Base-by-base conservation (phyloP, 2,888 invertebrate genomes). In the Phalera bucephala region DNA sequence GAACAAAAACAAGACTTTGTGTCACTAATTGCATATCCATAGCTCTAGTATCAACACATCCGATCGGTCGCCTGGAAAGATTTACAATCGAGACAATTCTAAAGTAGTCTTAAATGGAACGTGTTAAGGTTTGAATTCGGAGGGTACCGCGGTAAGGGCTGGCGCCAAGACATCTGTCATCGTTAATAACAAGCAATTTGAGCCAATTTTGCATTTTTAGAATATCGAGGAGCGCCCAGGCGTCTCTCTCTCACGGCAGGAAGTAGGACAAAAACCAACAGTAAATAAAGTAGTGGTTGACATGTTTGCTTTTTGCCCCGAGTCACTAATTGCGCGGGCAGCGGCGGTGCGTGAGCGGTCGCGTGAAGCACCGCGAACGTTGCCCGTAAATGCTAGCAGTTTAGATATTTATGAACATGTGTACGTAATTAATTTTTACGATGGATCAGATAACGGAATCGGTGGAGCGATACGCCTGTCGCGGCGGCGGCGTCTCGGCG, bases 121-220 rank as follows among this genome's bases (percentile, higher is more conserved):
- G n/a, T 0, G 3, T 10, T 60, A 75, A 56, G 59, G 64, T 58
- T 41, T 31, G 23, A 40, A 62, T 72, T 66, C 12, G 35, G 44
- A 40, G 31, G 36, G 20, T 25, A 9, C 4, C 23, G 9, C 15
- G 14, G 4, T 33, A 39, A 58, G 66, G 72, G 64, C 68, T 77
- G 88, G 88, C 88, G 88, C 88, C 79, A 84, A 78, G 77, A 80
- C 88, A 88, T 88, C 87, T 87, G 87, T 88, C 88, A 87, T 88
- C 84, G 84, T 87, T 88, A 86, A 87, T 84, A 88, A 86, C 79
- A 79, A 84, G 85, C 87, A 87, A 88, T 88, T 87, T 85, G 84
- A 86, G 82, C 65, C 84, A 87, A 87, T 87, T 87, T 80, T 72
- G 85, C 82, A 87, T 88, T 83, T 88, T 88, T 84, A 73, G 80